Conservation (phyloP, 1,140 invertebrate species). For the Listronotus bonariensis region DNA sequence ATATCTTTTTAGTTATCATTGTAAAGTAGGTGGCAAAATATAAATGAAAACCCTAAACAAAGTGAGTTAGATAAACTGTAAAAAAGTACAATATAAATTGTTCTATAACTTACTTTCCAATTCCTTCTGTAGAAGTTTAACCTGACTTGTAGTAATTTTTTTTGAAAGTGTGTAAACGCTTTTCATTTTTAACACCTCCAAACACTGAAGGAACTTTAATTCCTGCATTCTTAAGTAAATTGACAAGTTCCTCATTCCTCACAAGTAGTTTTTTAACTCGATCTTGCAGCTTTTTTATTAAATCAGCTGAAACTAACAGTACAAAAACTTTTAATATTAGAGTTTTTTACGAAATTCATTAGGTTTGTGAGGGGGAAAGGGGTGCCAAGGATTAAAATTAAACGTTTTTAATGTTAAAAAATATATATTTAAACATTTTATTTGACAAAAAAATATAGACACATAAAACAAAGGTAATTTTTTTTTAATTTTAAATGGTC, state of each 20-base stretch:
- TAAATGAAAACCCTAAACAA: too few species aligned
- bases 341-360: too few species aligned
- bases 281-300: constrained; percentile 54
- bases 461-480: too few species aligned
- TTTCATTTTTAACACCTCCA: constrained; percentile 41
- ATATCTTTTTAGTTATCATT: too few species aligned
- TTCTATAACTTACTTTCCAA: constrained; percentile 42
- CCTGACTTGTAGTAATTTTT: constrained; percentile 45
- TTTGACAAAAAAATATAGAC: too few species aligned
- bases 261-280: constrained; percentile 55
- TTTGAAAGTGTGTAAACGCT: constrained; percentile 41
- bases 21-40: too few species aligned
- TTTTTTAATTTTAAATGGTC: too few species aligned
- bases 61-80: background rate
- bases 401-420: too few species aligned
- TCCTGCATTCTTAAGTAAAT: constrained; percentile 55
- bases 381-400: too few species aligned
- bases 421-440: too few species aligned
- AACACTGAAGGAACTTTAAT: constrained; percentile 54
- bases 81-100: background rate
- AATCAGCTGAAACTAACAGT: constrained; percentile 42
- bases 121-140: constrained; percentile 43
- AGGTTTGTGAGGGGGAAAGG: too few species aligned
- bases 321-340: too few species aligned
- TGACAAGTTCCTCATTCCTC: constrained; percentile 57